Evolutionary conservation across 2,113 vertebrate species (phyloP).

Genomic region (Ondatra zibethicus): DNA sequence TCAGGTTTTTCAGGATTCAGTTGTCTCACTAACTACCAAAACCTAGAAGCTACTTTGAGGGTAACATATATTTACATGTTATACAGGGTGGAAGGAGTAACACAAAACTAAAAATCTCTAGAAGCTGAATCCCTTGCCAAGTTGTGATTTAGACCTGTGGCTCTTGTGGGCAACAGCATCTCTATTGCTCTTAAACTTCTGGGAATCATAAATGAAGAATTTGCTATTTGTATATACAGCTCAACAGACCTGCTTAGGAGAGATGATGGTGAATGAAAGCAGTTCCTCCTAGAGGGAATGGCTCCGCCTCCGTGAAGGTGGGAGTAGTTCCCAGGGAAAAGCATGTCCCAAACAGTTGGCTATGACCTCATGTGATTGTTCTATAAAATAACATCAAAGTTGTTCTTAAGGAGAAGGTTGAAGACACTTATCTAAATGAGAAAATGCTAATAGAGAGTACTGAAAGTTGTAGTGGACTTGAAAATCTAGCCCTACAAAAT

Average conservation of each 20-base stretch:
- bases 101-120: constrained; percentile 6
- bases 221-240: neutral
- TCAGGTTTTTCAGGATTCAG: neutral
- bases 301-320: neutral
- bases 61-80: neutral
- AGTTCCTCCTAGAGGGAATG: neutral
- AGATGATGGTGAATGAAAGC: neutral
- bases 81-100: neutral
- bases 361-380: neutral
- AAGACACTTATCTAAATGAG: neutral
- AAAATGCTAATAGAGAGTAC: neutral
- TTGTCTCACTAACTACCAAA: neutral
- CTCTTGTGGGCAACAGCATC: neutral
- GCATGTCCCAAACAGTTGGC: neutral
- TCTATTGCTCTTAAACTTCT: constrained; percentile 28
- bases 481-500: neutral
- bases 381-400: neutral
- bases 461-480: neutral
- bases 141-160: neutral
- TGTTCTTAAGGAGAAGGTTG: constrained; percentile 1
- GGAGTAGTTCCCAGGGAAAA: neutral
- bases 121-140: neutral
- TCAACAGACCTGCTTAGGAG: neutral
- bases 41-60: neutral
- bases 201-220: neutral